Conservation (phyloP, 1,140 invertebrate genomes). For the Drosophila sechellia region DNA sequence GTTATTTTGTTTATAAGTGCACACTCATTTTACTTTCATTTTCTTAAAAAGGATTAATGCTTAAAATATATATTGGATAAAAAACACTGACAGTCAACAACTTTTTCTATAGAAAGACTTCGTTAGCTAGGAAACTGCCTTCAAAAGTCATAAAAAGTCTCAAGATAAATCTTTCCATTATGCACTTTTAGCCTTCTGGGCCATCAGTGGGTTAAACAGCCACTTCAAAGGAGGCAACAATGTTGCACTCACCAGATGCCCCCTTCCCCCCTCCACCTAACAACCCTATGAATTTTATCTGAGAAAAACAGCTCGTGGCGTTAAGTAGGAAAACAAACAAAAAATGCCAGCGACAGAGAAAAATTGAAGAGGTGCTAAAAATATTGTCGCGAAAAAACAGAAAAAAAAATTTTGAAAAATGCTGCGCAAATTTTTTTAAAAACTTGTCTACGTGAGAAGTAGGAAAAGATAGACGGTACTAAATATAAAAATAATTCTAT, state of each 20-base stretch:
- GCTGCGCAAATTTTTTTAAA: constrained; percentile 41
- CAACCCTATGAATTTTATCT: constrained; percentile 5
- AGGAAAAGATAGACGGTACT: not conserved
- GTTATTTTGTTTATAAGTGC: not conserved
- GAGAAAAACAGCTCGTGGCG: constrained; percentile 40
- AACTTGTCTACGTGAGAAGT: not conserved
- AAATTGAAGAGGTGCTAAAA: constrained; percentile 68
- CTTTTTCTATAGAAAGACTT: no score
- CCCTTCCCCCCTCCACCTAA: not conserved
- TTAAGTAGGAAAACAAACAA: constrained; percentile 66
- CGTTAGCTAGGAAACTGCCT: no score
- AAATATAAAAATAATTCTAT: not conserved
- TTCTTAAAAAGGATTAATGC: no score
- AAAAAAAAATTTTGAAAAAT: constrained; percentile 25
- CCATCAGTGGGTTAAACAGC: constrained; percentile 23
- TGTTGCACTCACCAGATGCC: constrained; percentile 39
- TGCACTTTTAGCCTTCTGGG: not conserved
- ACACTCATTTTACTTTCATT: not conserved
- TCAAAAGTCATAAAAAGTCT: no score
- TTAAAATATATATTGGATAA: no score
- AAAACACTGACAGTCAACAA: no score
- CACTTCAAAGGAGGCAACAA: constrained; percentile 30
- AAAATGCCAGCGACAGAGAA: constrained; percentile 24
- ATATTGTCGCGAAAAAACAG: constrained; percentile 62
- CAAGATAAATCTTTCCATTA: not conserved